Conservation (phyloP, 2,888 invertebrate species). For the Tolmerus cingulatus region DNA sequence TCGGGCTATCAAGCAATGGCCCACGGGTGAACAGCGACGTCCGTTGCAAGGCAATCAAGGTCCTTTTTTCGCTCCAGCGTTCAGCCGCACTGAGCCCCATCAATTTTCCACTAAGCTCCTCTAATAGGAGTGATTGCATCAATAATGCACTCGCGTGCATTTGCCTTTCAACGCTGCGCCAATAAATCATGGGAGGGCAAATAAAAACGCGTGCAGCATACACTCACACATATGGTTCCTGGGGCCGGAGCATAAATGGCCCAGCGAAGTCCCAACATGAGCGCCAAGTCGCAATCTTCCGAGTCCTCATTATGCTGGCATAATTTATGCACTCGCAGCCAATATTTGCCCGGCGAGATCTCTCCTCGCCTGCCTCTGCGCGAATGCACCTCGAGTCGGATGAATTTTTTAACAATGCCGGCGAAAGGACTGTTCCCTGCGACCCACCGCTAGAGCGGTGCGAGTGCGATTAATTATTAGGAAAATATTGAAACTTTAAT, state of each 20-base stretch:
- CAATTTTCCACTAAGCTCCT: constrained; percentile 27
- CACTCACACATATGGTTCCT: background rate
- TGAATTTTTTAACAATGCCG: background rate
- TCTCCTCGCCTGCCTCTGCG: background rate
- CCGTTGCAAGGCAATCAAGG: background rate
- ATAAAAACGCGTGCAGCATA: constrained; percentile 35
- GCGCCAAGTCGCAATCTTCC: background rate
- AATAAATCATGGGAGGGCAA: constrained; percentile 37
- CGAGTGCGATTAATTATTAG: constrained; percentile 5
- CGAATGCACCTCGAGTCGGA: background rate
- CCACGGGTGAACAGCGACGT: background rate
- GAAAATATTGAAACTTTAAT: constrained; percentile 11
- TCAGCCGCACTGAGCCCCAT: background rate
- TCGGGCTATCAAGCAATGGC: background rate
- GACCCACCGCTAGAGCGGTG: background rate
- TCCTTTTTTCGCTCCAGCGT: background rate
- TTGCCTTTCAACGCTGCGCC: constrained; percentile 32
- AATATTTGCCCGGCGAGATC: constrained; percentile 25
- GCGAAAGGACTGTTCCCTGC: background rate
- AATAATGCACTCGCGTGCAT: constrained; percentile 41
- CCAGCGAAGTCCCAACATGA: background rate
- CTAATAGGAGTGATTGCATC: constrained; percentile 39
- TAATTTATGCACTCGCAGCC: constrained; percentile 35
- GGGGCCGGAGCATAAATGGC: background rate
- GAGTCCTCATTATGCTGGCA: constrained; percentile 37